Conservation (phyloP, 1,140 invertebrate genomes). For the Forficula auricularia region DNA sequence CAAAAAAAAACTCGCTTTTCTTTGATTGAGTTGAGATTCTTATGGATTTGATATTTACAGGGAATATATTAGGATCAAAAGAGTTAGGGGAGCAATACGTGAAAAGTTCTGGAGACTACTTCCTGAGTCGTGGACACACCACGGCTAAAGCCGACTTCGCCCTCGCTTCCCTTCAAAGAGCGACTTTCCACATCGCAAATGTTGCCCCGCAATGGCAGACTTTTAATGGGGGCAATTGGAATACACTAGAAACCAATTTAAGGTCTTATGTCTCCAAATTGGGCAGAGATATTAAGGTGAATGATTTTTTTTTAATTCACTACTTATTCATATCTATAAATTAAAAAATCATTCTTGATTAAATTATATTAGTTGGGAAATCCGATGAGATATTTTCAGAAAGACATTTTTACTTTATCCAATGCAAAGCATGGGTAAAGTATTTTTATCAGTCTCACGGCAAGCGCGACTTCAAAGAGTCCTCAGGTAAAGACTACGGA, state of each 20-base stretch:
- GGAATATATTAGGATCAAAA: slow-evolving; percentile 19
- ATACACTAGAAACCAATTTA: slow-evolving; percentile 27
- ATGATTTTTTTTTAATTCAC: no score
- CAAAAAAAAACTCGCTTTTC: no score
- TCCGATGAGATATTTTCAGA: no score
- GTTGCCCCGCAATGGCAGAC: slow-evolving; percentile 44
- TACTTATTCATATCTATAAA: no score
- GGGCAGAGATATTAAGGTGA: slow-evolving; percentile 23
- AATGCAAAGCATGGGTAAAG: no score
- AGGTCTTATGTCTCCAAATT: slow-evolving; percentile 21
- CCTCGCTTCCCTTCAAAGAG: slow-evolving; percentile 38
- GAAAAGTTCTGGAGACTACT: slow-evolving; percentile 13
- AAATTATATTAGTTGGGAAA: no score
- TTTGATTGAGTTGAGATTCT: no score
- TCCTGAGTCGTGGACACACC: slow-evolving; percentile 38
- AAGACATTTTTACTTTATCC: no score
- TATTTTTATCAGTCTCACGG: no score
- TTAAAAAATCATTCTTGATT: no score
- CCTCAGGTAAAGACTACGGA: no score
- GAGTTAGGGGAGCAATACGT: slow-evolving; percentile 21
- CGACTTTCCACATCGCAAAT: slow-evolving; percentile 48
- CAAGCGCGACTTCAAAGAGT: no score
- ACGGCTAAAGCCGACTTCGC: slow-evolving; percentile 45
- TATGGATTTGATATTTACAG: slow-evolving; percentile 30
- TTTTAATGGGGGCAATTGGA: slow-evolving; percentile 47